Base-by-base conservation (phyloP, 2,888 invertebrate genomes). In the Osmoderma eremita region DNA sequence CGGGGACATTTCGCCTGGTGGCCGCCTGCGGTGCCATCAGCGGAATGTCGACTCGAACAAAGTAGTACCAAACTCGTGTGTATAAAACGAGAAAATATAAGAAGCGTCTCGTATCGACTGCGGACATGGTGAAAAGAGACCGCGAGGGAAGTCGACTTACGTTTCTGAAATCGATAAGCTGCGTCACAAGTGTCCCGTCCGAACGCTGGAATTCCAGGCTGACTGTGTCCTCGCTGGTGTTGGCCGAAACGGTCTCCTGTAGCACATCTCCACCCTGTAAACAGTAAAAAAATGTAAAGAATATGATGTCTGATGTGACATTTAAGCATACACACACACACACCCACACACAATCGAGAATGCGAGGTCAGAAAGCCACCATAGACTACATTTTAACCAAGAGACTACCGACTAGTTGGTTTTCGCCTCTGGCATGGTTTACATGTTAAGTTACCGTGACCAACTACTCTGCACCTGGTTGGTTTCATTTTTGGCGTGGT, bases 101-200 rank as follows among this genome's bases (percentile, higher is more conserved):
- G 5, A 30, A 1, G 30, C 30, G 38, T 53, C 22, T 50, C 38
- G 42, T 13, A n/a, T n/a, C n/a, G n/a, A n/a, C n/a, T n/a, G n/a
- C n/a, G n/a, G n/a, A n/a, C n/a, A n/a, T n/a, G n/a, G n/a, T 5
- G 41, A 13, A 42, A 10, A 3, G 2, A 17, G 18, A 48, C n/a
- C n/a, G n/a, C n/a, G 2, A 4, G 2, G 18, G 17, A 48, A 48
- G 17, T 48, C 10, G 71, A 87, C 91, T 90, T 85, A 96, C 97
- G 86, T 95, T 94, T 83, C 92, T 91, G 82, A 97, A 97, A 84
- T 97, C 97, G 69, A 97, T 93, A 70, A 97, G 88, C 81, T 97
- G 95, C 1, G 95, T 94, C 67, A 97, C 90, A 73, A 93, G 87
- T 12, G 96, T 94, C 62, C 97, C 97, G 81, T 97, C 97, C 8